These are phyloP conservation scores for Heliothis virescens DNA, from an alignment of 1,140 invertebrate genomes.

Conservation along the genomic window DNA sequence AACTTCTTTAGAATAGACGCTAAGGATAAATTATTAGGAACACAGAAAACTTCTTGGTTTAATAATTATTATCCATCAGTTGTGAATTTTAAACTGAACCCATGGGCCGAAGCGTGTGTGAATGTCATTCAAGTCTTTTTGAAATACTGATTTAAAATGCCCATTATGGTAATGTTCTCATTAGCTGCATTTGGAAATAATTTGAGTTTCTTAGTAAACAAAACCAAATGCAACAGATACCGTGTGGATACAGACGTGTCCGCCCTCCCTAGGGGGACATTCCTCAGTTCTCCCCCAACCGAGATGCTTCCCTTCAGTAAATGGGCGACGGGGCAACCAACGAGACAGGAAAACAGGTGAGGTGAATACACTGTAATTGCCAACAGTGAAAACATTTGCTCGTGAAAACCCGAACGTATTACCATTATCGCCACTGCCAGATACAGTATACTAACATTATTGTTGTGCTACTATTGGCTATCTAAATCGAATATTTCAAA, in stretches of 20 bases:
- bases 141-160: no score
- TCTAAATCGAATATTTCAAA: slow-evolving; percentile 23
- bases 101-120: no score
- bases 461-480: background rate
- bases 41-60: background rate
- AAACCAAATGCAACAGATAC: slow-evolving; percentile 43
- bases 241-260: background rate
- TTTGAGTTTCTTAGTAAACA: no score
- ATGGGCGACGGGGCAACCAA: slow-evolving; percentile 52
- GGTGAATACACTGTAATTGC: slow-evolving; percentile 65
- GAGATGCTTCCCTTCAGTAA: slow-evolving; percentile 53
- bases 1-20: slow-evolving; percentile 12
- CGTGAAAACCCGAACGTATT: slow-evolving; percentile 9
- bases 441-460: background rate
- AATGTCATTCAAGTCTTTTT: no score
- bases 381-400: slow-evolving; percentile 35
- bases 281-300: slow-evolving; percentile 57
- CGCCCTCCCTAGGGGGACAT: slow-evolving; percentile 56
- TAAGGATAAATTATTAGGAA: background rate
- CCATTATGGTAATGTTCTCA: no score
- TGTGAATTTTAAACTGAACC: no score
- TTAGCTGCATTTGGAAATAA: no score
- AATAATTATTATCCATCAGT: no score
- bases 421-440: background rate
- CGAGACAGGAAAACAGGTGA: slow-evolving; percentile 62